Percentiles rank a stretch among this genome's conserved stretches.
These are phyloP conservation scores for Tetropium fuscum DNA, from an alignment of 2,888 invertebrate species.

Conservation along the genomic window DNA sequence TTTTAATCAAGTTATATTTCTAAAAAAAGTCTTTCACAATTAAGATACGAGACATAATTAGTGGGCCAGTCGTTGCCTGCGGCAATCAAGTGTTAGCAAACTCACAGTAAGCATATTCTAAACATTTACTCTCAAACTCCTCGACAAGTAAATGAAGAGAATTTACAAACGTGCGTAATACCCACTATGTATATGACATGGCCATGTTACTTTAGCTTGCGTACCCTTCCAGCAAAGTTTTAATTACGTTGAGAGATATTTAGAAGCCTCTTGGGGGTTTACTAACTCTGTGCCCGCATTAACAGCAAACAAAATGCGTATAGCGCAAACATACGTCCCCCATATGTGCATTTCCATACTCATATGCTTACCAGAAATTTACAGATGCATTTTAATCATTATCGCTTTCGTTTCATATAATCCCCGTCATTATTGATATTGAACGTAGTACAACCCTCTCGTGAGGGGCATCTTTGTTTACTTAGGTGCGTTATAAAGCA, in stretches of 20 bases:
- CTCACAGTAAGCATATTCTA: slow-evolving; percentile 54
- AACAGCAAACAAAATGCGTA: slow-evolving; percentile 47
- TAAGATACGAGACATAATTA: slow-evolving; percentile 62
- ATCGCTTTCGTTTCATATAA: too few species aligned
- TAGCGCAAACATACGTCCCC: too few species aligned
- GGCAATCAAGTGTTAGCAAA: slow-evolving; percentile 60
- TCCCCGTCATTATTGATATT: too few species aligned
- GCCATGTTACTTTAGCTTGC: slow-evolving; percentile 52
- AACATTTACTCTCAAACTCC: slow-evolving; percentile 26
- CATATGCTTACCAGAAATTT: too few species aligned
- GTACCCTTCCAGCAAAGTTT: slow-evolving; percentile 65
- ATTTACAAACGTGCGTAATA: slow-evolving; percentile 50
- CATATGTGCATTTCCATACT: too few species aligned
- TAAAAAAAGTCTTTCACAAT: slow-evolving; percentile 65
- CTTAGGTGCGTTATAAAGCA: not conserved
- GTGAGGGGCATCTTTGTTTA: too few species aligned
- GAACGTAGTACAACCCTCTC: too few species aligned
- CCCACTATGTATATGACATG: slow-evolving; percentile 47
- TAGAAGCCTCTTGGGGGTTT: slow-evolving; percentile 58
- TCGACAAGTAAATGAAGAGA: slow-evolving; percentile 35
- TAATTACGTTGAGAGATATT: slow-evolving; percentile 53
- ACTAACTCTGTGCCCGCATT: slow-evolving; percentile 51
- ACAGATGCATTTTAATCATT: too few species aligned
- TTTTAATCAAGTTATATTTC: slow-evolving; percentile 64
- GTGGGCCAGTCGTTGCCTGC: slow-evolving; percentile 61